phyloP scores from a whole-genome alignment of 2,113 vertebrate species.

The Balaeniceps rex region DNA sequence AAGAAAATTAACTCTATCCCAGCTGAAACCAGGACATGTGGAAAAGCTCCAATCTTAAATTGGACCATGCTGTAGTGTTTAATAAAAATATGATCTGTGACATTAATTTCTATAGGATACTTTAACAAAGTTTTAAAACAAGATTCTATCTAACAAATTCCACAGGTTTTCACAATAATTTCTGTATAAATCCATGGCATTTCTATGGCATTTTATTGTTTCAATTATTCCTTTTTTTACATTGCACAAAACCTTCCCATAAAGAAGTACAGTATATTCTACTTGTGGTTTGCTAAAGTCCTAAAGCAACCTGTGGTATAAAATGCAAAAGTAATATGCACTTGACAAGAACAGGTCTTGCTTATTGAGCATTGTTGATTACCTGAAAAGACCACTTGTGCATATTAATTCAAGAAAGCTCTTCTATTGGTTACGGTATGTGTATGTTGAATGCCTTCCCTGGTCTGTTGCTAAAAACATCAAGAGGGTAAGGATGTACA shows the following conservation, averaged over 20 bases:
- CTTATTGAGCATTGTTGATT: not conserved
- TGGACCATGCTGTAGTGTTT: not conserved
- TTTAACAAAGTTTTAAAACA: not conserved
- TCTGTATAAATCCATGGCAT: not conserved
- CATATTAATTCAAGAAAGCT: not conserved
- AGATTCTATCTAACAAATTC: not conserved
- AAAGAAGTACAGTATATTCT: not conserved
- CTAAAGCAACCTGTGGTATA: not conserved
- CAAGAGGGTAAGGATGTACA: not conserved
- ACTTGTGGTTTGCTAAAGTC: not conserved
- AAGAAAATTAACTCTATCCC: too few relatives aligned
- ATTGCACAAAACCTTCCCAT: not conserved
- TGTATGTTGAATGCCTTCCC: not conserved
- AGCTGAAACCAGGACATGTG: too few relatives aligned
- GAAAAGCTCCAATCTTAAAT: not conserved
- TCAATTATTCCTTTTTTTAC: not conserved
- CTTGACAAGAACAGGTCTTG: not conserved
- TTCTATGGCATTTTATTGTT: not conserved
- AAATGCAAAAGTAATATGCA: not conserved
- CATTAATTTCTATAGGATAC: not conserved
- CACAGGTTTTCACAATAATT: not conserved
- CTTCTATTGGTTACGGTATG: not conserved
- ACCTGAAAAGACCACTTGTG: not conserved
- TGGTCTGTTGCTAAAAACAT: not conserved
- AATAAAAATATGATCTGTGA: not conserved